phyloP scores from a whole-genome alignment of 1,140 invertebrate genomes.

The Platyscapa corneri region DNA sequence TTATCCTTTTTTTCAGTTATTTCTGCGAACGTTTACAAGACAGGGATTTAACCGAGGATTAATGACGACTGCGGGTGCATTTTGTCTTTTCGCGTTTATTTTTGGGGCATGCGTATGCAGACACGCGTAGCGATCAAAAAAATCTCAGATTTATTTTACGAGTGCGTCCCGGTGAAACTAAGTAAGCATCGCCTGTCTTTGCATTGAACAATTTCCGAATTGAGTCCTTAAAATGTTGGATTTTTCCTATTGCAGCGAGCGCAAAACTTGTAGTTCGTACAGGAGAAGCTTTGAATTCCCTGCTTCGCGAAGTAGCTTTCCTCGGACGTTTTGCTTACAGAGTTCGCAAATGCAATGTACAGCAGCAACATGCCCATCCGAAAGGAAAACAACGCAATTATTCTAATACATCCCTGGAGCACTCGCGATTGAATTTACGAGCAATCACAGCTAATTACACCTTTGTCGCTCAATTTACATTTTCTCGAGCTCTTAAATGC shows the following conservation, averaged over 20 bases:
- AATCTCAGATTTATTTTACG: constrained; percentile 41
- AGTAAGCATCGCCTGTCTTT: neutral
- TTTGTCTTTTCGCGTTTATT: constrained; percentile 31
- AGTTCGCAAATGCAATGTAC: neutral
- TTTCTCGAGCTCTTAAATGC: too few species aligned
- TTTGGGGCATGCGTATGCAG: neutral
- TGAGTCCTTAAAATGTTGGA: neutral
- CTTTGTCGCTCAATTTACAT: neutral
- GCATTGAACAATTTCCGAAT: neutral
- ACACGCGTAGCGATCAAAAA: neutral
- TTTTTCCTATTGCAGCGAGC: neutral
- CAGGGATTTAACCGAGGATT: constrained; percentile 27
- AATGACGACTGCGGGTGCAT: constrained; percentile 18
- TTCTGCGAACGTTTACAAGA: neutral
- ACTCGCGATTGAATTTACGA: too few species aligned
- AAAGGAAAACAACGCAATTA: too few species aligned
- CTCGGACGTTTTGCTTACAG: too few species aligned
- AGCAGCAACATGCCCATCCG: too few species aligned
- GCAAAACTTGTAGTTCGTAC: neutral
- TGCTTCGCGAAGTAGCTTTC: neutral
- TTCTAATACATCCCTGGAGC: too few species aligned
- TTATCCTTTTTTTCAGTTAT: neutral
- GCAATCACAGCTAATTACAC: too few species aligned
- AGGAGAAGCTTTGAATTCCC: neutral
- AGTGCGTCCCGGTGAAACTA: neutral